Base-by-base conservation (phyloP, 2,888 invertebrate genomes). In the Alloplasta piceator region DNA sequence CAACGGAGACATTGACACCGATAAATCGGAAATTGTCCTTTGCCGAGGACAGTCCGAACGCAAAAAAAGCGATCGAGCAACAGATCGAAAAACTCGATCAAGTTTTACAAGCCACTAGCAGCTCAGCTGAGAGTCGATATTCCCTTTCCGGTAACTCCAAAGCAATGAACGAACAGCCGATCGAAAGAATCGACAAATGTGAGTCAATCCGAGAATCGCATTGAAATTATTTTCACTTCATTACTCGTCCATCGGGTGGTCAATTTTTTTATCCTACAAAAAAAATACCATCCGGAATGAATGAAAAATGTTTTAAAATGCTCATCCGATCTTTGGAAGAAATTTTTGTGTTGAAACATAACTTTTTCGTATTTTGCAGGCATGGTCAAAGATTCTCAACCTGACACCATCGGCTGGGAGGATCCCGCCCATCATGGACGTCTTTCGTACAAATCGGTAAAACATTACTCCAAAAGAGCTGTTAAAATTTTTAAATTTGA, bases 371-470 rank as follows among this genome's bases (percentile, higher is more conserved):
- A 73, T 68, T 10, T 76, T 6, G 26, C 36, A 91, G 91, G 85
- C 78, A 78, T 86, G 50, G 85, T 87, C 16, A 92, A 92, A 82
- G 92, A 93, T 74, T 93, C 93, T 4, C 95, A 96, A 86, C 94
- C 95, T 0, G 95, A 95, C 89, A 95, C 95, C 0, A 94, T 96
- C 0, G 96, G 95, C 0, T 96, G 96, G 96, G 95, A 96, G 86
- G 96, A 95, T 90, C 93, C 93, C 0, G 92, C 0, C 90, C 92
- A 41, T 39, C 79, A 12, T 10, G 82, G 76, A 75, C 58, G 64
- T 46, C 4, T 48, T 52, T 55, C 75, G n/a, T 58, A 75, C 41
- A 61, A 67, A 67, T 63, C 78, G 71, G 81, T 82, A 58, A 78
- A 52, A 14, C 7, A 48, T 5, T 48, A 5, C 5, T n/a, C 10